These are phyloP conservation scores for Holothuria scabra DNA, from an alignment of 53 echinoderm and acorn worm genomes.

Conservation along the genomic window DNA sequence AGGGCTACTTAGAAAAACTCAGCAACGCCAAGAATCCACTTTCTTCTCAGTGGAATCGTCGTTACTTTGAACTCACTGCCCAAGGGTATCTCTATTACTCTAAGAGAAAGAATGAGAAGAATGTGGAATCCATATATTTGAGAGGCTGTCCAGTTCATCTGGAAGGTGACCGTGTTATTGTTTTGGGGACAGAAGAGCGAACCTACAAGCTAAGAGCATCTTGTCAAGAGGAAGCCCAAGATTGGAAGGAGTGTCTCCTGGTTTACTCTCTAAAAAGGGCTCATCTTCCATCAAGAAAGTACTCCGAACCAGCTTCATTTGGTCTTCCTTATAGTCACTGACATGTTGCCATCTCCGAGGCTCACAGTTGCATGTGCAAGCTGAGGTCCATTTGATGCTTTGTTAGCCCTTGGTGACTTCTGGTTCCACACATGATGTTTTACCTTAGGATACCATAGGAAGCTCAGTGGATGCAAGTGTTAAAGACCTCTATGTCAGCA, in stretches of 20 bases:
- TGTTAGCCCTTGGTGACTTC: too few species aligned
- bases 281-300: conserved; percentile 51
- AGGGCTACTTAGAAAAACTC: conserved; percentile 94
- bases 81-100: conserved; percentile 97
- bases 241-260: conserved; percentile 89
- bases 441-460: too few species aligned
- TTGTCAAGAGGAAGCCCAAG: conserved; percentile 77
- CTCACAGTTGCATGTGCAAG: too few species aligned
- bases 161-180: conserved; percentile 87
- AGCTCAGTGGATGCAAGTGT: too few species aligned
- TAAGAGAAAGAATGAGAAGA: conserved; percentile 97
- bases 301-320: conserved; percentile 21
- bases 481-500: too few species aligned
- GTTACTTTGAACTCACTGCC: conserved; percentile 95
- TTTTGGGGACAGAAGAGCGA: conserved; percentile 85
- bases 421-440: too few species aligned
- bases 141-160: conserved; percentile 87
- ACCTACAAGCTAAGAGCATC: conserved; percentile 84
- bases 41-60: conserved; percentile 92
- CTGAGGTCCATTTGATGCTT: too few species aligned
- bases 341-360: not conserved
- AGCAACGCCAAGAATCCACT: conserved; percentile 84
- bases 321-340: not conserved
- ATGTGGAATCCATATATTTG: conserved; percentile 94
- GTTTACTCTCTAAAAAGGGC: conserved; percentile 89